phyloP scores from a whole-genome alignment of 1,140 invertebrate genomes.

The Ptiloglossa arizonensis region DNA sequence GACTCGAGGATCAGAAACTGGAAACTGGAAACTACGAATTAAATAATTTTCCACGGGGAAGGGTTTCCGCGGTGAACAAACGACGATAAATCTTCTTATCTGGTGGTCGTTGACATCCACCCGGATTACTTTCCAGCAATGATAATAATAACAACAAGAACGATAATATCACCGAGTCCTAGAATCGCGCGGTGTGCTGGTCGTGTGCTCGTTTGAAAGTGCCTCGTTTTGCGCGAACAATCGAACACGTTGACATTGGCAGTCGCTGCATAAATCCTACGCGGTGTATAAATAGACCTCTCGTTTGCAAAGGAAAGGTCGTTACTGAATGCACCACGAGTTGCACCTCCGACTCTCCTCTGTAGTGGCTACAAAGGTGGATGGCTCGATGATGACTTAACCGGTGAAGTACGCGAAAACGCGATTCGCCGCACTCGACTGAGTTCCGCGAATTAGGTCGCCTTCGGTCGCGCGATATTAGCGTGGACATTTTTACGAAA shows the following conservation, averaged over 20 bases:
- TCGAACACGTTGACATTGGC: conserved; percentile 60
- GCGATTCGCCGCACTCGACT: conserved; percentile 24
- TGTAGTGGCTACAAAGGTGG: conserved; percentile 22
- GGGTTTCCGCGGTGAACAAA: neutral
- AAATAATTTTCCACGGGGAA: neutral
- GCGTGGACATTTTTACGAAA: conserved; percentile 2
- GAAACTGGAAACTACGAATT: neutral
- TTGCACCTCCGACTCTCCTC: conserved; percentile 45
- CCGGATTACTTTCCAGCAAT: neutral
- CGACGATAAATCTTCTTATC: neutral
- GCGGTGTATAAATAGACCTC: conserved; percentile 51
- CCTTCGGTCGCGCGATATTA: neutral
- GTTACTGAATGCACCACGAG: conserved; percentile 57
- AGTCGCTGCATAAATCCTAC: conserved; percentile 64
- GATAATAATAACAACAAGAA: too few species aligned
- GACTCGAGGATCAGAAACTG: neutral
- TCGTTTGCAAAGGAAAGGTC: conserved; percentile 57
- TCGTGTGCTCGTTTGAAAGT: conserved; percentile 26
- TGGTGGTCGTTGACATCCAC: neutral
- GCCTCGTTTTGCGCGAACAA: conserved; percentile 45
- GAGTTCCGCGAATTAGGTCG: conserved; percentile 18
- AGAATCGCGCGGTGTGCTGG: too few species aligned
- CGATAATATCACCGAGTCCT: neutral
- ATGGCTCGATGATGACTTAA: conserved; percentile 46
- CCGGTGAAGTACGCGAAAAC: conserved; percentile 22